These are phyloP conservation scores for Staurois parvus DNA, from an alignment of 2,797 vertebrate genomes.

Conservation along the genomic window DNA sequence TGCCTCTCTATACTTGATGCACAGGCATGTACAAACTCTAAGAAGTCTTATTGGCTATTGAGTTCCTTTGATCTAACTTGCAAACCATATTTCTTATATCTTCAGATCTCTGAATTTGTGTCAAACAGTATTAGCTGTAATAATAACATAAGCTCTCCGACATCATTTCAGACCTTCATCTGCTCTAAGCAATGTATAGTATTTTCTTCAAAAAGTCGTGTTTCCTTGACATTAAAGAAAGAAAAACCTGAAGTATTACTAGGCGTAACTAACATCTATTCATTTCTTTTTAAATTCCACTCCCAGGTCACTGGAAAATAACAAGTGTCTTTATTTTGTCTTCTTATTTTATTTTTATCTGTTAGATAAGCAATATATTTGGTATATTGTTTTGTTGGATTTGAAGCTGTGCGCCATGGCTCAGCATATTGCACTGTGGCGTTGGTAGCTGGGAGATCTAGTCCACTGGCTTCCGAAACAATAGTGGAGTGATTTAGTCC, in stretches of 20 bases:
- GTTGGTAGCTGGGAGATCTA: neutral
- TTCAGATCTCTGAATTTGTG: conserved; percentile 41
- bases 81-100: conserved; percentile 42
- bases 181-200: conserved; percentile 12
- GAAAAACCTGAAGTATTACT: neutral
- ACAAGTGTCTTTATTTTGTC: neutral
- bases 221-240: neutral
- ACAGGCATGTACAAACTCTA: conserved; percentile 21
- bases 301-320: neutral
- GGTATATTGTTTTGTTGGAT: too few relatives aligned
- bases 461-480: neutral
- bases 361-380: neutral
- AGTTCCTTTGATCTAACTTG: conserved; percentile 47
- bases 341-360: neutral
- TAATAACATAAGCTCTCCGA: conserved; percentile 63
- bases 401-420: too few relatives aligned
- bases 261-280: neutral
- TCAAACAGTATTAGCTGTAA: conserved; percentile 45
- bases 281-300: neutral
- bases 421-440: too few relatives aligned
- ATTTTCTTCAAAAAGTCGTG: neutral
- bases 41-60: conserved; percentile 38
- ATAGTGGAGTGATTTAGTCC: too few relatives aligned
- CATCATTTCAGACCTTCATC: conserved; percentile 64
- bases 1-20: neutral